These are phyloP conservation scores for Pseudomyrmex sp. DNA, from an alignment of 1,140 invertebrate genomes.

Conservation along the genomic window DNA sequence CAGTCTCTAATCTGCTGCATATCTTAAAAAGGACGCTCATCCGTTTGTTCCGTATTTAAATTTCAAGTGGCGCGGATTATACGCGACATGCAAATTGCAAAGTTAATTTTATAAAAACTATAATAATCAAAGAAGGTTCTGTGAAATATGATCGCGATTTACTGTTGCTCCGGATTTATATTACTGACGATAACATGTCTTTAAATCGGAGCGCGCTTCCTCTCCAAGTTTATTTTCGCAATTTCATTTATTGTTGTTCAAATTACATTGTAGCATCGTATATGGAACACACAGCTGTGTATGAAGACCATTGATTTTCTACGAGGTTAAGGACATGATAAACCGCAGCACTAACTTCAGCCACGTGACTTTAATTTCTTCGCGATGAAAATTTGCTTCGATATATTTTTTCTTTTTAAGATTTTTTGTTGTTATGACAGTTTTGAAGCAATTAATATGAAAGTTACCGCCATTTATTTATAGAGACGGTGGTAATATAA, in stretches of 20 bases:
- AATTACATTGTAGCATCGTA: not conserved
- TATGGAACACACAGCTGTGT: slow-evolving; percentile 6
- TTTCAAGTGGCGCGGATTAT: slow-evolving; percentile 20
- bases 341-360: slow-evolving; percentile 40
- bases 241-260: not conserved
- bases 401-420: not conserved
- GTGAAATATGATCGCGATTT: not conserved
- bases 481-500: too few species aligned
- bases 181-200: not conserved
- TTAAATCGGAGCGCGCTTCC: not conserved
- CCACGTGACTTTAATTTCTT: slow-evolving; percentile 60
- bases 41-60: slow-evolving; percentile 40
- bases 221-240: too few species aligned
- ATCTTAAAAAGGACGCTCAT: slow-evolving; percentile 46
- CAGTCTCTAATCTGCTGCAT: slow-evolving; percentile 50
- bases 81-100: slow-evolving; percentile 8
- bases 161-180: not conserved
- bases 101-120: slow-evolving; percentile 13
- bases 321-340: slow-evolving; percentile 76
- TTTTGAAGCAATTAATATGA: not conserved
- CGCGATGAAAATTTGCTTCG: slow-evolving; percentile 6
- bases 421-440: not conserved
- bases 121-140: not conserved
- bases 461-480: too few species aligned
- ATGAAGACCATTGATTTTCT: slow-evolving; percentile 77